Percentiles rank a stretch among this genome's conserved stretches.
These are phyloP conservation scores for Trissolcus japonicus DNA, from an alignment of 2,888 invertebrate genomes.

Conservation along the genomic window DNA sequence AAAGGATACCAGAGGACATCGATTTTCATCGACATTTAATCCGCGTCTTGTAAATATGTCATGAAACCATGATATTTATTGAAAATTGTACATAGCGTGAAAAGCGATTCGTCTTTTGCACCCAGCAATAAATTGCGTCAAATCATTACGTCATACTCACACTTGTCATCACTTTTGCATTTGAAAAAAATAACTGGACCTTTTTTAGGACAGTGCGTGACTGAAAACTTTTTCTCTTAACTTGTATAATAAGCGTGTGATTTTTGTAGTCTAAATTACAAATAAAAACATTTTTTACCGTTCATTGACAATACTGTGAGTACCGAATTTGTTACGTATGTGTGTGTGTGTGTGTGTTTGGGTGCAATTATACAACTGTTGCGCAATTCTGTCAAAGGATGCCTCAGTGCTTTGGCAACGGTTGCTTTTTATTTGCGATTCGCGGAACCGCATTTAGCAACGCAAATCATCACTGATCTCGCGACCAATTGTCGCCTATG, in stretches of 20 bases:
- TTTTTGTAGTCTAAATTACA: background rate
- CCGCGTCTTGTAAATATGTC: constrained; percentile 35
- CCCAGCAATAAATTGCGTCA: constrained; percentile 12
- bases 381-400: constrained; percentile 22
- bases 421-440: constrained; percentile 17
- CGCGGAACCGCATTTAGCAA: constrained; percentile 27
- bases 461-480: constrained; percentile 27
- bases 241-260: constrained; percentile 2
- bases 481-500: constrained; percentile 14
- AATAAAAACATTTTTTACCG: background rate
- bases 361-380: constrained; percentile 10
- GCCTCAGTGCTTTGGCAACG: constrained; percentile 16
- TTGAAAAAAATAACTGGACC: background rate
- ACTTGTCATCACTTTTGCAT: constrained; percentile 5
- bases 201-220: constrained; percentile 13
- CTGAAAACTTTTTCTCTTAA: constrained; percentile 21
- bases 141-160: background rate
- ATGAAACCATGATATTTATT: constrained; percentile 39
- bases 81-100: constrained; percentile 21
- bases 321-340: constrained; percentile 6
- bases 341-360: background rate
- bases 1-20: constrained; percentile 23
- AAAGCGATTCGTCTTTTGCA: constrained; percentile 1
- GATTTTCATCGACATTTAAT: constrained; percentile 39
- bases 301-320: constrained; percentile 1